phyloP scores from a whole-genome alignment of 1,140 invertebrate species.

The Manduca sexta region DNA sequence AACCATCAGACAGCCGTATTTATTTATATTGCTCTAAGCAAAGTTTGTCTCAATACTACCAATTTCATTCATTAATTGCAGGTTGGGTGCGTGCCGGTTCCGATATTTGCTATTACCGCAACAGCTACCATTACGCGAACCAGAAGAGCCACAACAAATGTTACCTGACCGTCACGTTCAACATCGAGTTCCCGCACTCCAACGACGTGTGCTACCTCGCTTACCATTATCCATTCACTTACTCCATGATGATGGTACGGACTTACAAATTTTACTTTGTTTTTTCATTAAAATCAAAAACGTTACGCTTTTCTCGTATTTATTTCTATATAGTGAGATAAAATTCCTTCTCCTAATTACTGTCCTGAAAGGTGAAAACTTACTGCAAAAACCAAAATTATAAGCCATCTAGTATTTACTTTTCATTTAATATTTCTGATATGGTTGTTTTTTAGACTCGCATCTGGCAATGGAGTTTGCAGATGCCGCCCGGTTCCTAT shows the following conservation, averaged over 20 bases:
- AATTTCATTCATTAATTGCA: constrained; percentile 21
- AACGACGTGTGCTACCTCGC: constrained; percentile 92
- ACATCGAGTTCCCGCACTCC: constrained; percentile 83
- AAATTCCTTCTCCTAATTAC: no score
- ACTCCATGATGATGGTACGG: constrained; percentile 83
- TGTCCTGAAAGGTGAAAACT: no score
- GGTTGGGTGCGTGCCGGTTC: constrained; percentile 84
- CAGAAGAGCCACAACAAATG: constrained; percentile 72
- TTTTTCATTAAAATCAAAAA: no score
- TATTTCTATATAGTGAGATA: no score
- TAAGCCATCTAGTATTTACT: no score
- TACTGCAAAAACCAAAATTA: no score
- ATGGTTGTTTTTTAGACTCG: constrained; percentile 68
- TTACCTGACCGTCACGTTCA: constrained; percentile 89
- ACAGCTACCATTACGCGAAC: constrained; percentile 76
- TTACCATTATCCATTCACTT: constrained; percentile 94
- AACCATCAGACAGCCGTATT: no score
- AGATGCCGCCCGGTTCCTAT: constrained; percentile 55
- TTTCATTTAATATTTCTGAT: constrained; percentile 6
- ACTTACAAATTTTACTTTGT: no score
- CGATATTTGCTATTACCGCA: constrained; percentile 89
- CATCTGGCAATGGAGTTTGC: constrained; percentile 77
- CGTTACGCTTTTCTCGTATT: no score
- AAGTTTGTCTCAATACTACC: no score
- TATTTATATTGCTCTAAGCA: no score